A percentile compares a stretch with the other conserved stretches of the same genome.
These are phyloP conservation scores for Siniperca undulata DNA, from an alignment of 2,797 vertebrate genomes.

Conservation along the genomic window DNA sequence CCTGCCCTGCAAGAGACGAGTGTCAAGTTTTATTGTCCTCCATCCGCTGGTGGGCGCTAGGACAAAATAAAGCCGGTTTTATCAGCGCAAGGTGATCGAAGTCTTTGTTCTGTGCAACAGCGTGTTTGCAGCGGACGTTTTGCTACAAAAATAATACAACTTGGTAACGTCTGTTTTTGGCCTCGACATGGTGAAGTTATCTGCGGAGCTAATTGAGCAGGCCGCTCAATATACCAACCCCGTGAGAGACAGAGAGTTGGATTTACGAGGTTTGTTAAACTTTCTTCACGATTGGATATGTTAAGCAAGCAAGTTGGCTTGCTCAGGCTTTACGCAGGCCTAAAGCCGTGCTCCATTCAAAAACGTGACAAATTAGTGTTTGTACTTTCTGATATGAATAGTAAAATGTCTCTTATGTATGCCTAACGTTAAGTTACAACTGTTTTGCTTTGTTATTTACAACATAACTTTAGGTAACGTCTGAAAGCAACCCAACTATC, in stretches of 20 bases:
- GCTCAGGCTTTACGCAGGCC: background rate
- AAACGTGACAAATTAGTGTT: accelerated
- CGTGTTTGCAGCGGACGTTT: background rate
- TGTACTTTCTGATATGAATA: background rate
- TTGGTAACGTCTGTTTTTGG: background rate
- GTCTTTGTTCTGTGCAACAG: slow-evolving; percentile 29
- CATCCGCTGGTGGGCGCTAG: background rate
- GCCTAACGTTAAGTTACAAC: accelerated
- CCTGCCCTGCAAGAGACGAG: too few species aligned
- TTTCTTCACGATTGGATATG: accelerated
- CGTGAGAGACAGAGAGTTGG: slow-evolving; percentile 92
- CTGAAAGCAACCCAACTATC: too few species aligned
- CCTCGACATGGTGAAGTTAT: slow-evolving; percentile 92
- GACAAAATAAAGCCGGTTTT: background rate
- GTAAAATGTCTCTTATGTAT: accelerated
- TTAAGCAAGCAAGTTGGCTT: background rate
- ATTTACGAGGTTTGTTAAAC: slow-evolving; percentile 87
- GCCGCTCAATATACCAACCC: slow-evolving; percentile 96
- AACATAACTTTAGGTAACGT: background rate
- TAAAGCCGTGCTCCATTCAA: background rate
- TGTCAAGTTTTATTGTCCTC: background rate
- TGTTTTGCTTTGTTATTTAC: too few species aligned
- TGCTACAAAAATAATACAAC: too few species aligned
- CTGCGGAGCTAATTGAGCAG: slow-evolving; percentile 95
- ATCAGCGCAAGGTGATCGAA: accelerated